phyloP scores from a whole-genome alignment of 2,888 invertebrate genomes.

The Macaria liturata region DNA sequence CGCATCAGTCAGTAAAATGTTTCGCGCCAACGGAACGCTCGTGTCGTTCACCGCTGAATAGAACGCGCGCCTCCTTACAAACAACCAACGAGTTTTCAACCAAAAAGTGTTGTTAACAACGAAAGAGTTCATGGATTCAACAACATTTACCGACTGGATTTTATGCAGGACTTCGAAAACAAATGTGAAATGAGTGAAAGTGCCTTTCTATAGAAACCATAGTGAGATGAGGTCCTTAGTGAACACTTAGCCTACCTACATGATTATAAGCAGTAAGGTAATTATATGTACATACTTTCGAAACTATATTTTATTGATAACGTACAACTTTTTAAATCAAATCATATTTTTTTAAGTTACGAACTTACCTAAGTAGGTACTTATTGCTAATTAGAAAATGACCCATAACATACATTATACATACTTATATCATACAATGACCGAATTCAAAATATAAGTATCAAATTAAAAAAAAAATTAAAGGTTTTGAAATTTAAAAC shows the following conservation, averaged over 20 bases:
- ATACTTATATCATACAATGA: too few species aligned
- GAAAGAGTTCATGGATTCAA: constrained; percentile 40
- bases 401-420: too few species aligned
- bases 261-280: constrained; percentile 72
- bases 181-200: constrained; percentile 67
- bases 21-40: constrained; percentile 28
- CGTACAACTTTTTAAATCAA: too few species aligned
- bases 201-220: constrained; percentile 61
- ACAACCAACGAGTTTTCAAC: constrained; percentile 19
- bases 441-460: too few species aligned
- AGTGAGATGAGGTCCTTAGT: constrained; percentile 72
- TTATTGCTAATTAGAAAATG: too few species aligned
- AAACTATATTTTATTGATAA: too few species aligned
- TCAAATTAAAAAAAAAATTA: too few species aligned
- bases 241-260: constrained; percentile 67
- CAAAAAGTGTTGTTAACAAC: constrained; percentile 18
- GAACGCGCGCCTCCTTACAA: constrained; percentile 14
- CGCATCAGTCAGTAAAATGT: constrained; percentile 45
- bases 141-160: constrained; percentile 26
- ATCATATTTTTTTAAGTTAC: too few species aligned
- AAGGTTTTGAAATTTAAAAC: too few species aligned
- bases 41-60: constrained; percentile 4
- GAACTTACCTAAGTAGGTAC: too few species aligned
- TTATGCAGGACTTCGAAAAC: constrained; percentile 27
- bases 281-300: constrained; percentile 13